Conservation (phyloP, 2,113 vertebrate species). For the Notothenia rossii region DNA sequence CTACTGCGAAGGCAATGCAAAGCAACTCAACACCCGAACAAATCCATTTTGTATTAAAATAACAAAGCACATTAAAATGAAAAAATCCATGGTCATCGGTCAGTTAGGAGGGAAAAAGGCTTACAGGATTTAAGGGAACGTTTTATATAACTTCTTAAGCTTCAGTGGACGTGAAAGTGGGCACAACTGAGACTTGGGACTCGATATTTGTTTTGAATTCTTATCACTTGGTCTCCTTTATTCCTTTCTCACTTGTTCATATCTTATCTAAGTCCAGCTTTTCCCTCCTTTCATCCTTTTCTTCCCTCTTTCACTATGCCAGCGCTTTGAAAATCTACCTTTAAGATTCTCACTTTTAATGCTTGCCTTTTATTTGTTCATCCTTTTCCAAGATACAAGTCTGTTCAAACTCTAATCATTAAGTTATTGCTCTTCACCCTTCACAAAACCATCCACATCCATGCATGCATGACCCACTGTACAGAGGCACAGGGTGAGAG, state of each 20-base stretch:
- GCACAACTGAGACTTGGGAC: neutral
- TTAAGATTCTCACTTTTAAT: neutral
- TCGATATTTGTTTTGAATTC: neutral
- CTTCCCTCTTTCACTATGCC: conserved; percentile 4
- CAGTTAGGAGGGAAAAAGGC: neutral
- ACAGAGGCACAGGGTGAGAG: conserved; percentile 8
- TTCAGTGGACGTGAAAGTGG: neutral
- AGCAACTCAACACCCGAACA: neutral
- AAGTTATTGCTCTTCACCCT: conserved; percentile 72
- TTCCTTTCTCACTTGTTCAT: neutral
- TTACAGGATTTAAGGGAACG: neutral
- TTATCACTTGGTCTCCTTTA: neutral
- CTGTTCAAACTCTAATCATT: conserved; percentile 40
- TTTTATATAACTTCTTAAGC: neutral
- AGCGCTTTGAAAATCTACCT: neutral
- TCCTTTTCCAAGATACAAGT: neutral
- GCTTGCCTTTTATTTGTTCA: conserved; percentile 10
- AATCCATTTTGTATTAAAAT: neutral
- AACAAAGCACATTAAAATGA: neutral
- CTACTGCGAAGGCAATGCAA: neutral
- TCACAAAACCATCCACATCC: conserved; percentile 31
- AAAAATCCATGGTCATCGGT: neutral
- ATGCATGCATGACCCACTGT: conserved; percentile 52
- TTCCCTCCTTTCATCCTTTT: neutral
- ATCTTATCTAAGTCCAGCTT: conserved; percentile 5